A percentile compares a stretch with the other conserved stretches of the same genome.
These are phyloP conservation scores for Clarias pachynema DNA, from an alignment of 2,797 vertebrate genomes.

Conservation along the genomic window DNA sequence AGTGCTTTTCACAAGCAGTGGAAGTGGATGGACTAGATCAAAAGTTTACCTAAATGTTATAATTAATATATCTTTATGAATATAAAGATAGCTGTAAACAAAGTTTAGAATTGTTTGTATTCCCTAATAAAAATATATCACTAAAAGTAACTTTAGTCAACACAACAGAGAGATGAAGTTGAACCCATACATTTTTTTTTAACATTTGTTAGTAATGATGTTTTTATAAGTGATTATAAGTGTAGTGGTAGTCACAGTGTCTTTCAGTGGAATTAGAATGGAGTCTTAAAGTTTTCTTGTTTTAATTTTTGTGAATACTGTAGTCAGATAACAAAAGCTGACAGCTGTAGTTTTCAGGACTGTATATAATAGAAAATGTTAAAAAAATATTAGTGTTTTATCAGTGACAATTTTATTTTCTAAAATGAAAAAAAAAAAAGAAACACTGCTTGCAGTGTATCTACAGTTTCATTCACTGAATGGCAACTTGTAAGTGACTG, in stretches of 20 bases:
- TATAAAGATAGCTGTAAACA: background rate
- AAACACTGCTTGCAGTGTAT: background rate
- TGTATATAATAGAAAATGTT: background rate
- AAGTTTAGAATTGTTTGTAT: background rate
- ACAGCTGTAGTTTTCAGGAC: background rate
- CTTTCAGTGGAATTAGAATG: background rate
- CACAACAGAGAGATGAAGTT: background rate
- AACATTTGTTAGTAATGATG: background rate
- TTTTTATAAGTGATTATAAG: background rate
- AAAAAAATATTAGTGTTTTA: background rate
- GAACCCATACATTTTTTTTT: background rate
- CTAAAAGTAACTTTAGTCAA: background rate
- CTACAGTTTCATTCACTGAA: background rate
- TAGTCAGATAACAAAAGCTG: too few species aligned
- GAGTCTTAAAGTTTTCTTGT: conserved; percentile 1
- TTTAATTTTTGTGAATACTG: background rate
- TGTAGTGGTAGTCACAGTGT: background rate
- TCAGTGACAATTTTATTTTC: background rate
- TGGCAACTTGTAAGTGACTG: background rate
- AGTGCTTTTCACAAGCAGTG: background rate
- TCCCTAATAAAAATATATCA: background rate
- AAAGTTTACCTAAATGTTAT: too few species aligned
- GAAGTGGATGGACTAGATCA: background rate
- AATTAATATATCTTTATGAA: too few species aligned
- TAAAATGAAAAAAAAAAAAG: background rate